Percentiles rank a stretch among this genome's conserved stretches.
These are phyloP conservation scores for Solenopsis fugax DNA, from an alignment of 1,140 invertebrate genomes.

Conservation along the genomic window DNA sequence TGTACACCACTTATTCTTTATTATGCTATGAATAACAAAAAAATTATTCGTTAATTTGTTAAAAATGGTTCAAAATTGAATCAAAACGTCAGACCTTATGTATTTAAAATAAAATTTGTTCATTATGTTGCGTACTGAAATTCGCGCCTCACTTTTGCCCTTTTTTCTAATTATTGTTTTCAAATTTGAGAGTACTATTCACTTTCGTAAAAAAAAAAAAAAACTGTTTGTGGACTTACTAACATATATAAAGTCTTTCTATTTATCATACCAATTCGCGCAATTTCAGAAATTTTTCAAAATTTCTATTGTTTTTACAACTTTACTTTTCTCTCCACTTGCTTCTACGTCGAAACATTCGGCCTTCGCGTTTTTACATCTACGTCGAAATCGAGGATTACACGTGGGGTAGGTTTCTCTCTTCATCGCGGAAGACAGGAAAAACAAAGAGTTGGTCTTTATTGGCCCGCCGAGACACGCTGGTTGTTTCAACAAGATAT, in stretches of 20 bases:
- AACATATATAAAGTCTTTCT: background rate
- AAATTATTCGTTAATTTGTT: background rate
- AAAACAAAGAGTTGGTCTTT: slow-evolving; percentile 71
- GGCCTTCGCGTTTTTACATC: background rate
- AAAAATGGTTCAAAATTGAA: no score
- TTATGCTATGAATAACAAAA: background rate
- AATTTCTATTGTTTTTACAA: background rate
- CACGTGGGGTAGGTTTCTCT: slow-evolving; percentile 17
- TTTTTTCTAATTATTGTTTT: no score
- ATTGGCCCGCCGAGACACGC: slow-evolving; percentile 58
- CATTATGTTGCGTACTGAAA: no score
- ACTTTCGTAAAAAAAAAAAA: no score
- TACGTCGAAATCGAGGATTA: slow-evolving; percentile 2
- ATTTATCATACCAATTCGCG: background rate
- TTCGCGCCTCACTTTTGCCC: no score
- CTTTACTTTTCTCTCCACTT: background rate
- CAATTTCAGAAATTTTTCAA: background rate
- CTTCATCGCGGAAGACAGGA: slow-evolving; percentile 57
- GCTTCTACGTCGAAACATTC: background rate
- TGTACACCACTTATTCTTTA: no score
- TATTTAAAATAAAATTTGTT: no score
- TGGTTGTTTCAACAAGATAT: slow-evolving; percentile 60
- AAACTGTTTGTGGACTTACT: no score
- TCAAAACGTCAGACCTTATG: no score
- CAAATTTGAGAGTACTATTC: no score